These are phyloP conservation scores for Ichneumoninae sp. DNA, from an alignment of 2,888 invertebrate species.

Conservation along the genomic window DNA sequence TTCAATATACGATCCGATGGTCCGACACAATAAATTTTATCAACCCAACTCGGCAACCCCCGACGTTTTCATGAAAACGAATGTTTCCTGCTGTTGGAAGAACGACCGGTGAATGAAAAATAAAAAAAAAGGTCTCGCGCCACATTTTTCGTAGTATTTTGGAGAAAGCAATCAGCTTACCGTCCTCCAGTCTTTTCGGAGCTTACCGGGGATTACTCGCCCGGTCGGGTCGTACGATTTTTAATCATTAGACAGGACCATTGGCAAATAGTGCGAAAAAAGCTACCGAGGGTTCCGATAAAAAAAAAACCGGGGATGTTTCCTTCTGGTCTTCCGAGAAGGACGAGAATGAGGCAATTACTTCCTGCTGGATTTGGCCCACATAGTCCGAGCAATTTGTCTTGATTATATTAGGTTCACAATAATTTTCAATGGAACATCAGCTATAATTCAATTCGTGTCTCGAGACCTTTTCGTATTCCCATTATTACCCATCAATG, in stretches of 20 bases:
- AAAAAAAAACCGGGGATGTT: background rate
- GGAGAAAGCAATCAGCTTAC: conserved; percentile 2
- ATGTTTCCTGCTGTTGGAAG: background rate
- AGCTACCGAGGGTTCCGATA: background rate
- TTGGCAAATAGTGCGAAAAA: conserved; percentile 34
- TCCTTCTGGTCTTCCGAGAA: background rate
- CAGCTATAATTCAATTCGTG: background rate
- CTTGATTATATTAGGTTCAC: background rate
- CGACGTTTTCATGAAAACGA: conserved; percentile 1
- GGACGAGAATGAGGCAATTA: background rate
- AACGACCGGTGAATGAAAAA: conserved; percentile 17
- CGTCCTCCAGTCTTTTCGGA: conserved; percentile 9
- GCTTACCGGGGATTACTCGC: conserved; percentile 18
- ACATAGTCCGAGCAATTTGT: conserved; percentile 1
- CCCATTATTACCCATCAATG: no score
- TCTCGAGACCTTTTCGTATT: background rate
- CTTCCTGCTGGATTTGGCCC: background rate
- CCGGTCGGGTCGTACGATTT: conserved; percentile 29
- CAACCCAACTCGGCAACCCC: background rate
- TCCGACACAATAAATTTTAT: conserved; percentile 4
- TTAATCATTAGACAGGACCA: conserved; percentile 45
- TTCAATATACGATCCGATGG: background rate
- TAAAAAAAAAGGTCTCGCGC: conserved; percentile 1
- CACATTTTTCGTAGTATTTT: conserved; percentile 20
- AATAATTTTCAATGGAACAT: background rate